Conservation (phyloP, 2,888 invertebrate species). For the Mamestra brassicae region DNA sequence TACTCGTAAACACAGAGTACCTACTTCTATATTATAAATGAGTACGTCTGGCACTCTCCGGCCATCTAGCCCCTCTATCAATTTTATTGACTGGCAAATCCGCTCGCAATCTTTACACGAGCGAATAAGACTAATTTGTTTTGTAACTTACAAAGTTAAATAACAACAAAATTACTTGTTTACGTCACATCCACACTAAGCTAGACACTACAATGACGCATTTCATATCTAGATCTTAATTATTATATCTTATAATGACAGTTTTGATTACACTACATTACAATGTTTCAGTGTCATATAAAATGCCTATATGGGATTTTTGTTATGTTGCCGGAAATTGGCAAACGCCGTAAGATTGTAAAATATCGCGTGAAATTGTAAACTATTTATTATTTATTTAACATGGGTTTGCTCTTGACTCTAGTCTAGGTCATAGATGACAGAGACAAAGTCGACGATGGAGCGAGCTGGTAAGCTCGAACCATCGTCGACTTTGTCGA, state of each 20-base stretch:
- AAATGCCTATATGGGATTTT: background rate
- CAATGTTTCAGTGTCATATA: slow-evolving; percentile 4
- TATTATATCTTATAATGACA: slow-evolving; percentile 26
- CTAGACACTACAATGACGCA: slow-evolving; percentile 27
- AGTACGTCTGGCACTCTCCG: background rate
- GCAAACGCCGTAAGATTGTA: too few species aligned
- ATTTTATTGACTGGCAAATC: background rate
- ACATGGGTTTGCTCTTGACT: too few species aligned
- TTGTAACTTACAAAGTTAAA: slow-evolving; percentile 3
- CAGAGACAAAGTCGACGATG: too few species aligned
- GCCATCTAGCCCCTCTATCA: too few species aligned
- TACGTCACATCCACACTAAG: background rate
- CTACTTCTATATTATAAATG: too few species aligned
- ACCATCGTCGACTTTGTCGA: too few species aligned
- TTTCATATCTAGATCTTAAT: slow-evolving; percentile 25
- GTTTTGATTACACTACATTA: slow-evolving; percentile 32
- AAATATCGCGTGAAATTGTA: too few species aligned
- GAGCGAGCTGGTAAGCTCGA: too few species aligned
- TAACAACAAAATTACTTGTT: slow-evolving; percentile 20
- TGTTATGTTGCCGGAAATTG: background rate
- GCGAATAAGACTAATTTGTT: background rate
- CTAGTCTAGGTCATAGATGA: too few species aligned
- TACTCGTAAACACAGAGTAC: background rate
- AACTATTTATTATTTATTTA: too few species aligned
- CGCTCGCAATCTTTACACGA: background rate